These are phyloP conservation scores for Acholoe squamosa DNA, from an alignment of 2,888 invertebrate species.

Conservation along the genomic window DNA sequence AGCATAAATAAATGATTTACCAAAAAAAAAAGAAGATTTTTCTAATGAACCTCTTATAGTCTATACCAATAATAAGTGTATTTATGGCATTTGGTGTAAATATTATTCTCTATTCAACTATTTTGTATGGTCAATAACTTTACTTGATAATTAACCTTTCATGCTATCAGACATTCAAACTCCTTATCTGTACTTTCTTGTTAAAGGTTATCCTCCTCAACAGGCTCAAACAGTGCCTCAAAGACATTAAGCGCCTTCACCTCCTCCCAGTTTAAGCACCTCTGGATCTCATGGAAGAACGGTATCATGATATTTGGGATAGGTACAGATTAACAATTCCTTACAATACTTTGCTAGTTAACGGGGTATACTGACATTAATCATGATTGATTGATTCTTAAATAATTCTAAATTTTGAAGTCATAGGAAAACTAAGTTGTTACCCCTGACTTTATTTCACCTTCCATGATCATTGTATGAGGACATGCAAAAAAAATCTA, in stretches of 20 bases:
- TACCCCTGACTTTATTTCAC: not conserved
- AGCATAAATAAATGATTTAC: too few relatives aligned
- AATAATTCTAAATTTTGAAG: not conserved
- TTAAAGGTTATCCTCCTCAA: too few relatives aligned
- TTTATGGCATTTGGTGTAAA: too few relatives aligned
- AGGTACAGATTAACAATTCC: not conserved
- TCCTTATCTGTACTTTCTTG: too few relatives aligned
- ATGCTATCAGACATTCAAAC: too few relatives aligned
- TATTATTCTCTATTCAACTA: too few relatives aligned
- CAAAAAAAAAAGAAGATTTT: too few relatives aligned
- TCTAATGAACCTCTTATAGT: too few relatives aligned
- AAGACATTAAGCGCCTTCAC: not conserved
- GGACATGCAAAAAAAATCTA: not conserved
- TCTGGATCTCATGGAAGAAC: conserved; percentile 7
- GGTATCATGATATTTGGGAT: conserved; percentile 32
- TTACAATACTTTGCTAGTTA: not conserved
- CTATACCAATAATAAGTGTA: too few relatives aligned
- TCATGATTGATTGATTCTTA: not conserved
- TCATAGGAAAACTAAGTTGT: not conserved
- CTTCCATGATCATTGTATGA: not conserved
- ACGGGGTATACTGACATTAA: not conserved
- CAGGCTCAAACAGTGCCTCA: too few relatives aligned
- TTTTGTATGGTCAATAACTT: too few relatives aligned
- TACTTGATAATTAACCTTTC: too few relatives aligned
- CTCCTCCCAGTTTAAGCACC: not conserved